Conservation (phyloP, 2,113 vertebrate species). For the Seriola rivoliana region DNA sequence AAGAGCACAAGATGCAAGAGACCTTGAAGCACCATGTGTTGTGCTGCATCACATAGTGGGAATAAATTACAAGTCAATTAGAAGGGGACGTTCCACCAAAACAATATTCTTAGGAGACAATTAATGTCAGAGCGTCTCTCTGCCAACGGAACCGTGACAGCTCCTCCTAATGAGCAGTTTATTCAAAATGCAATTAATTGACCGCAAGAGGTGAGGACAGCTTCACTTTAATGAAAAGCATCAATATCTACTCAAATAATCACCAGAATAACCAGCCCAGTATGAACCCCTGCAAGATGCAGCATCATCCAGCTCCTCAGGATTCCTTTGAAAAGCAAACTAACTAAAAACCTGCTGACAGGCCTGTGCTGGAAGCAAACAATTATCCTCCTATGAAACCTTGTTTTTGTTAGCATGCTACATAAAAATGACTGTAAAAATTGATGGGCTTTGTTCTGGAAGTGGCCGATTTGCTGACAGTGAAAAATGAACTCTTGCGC, state of each 20-base stretch:
- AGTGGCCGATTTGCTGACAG: constrained; percentile 60
- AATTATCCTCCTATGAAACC: constrained; percentile 32
- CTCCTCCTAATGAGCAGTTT: constrained; percentile 48
- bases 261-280: constrained; percentile 29
- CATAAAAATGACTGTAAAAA: constrained; percentile 56
- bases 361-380: constrained; percentile 36
- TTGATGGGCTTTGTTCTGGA: constrained; percentile 58
- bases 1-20: not conserved
- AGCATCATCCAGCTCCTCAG: constrained; percentile 25
- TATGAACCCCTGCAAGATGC: constrained; percentile 8
- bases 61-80: constrained; percentile 37
- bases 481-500: constrained; percentile 45
- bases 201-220: constrained; percentile 45
- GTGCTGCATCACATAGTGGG: constrained; percentile 19
- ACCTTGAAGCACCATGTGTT: not conserved
- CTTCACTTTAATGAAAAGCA: constrained; percentile 40
- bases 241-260: constrained; percentile 24
- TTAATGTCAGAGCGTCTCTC: constrained; percentile 16
- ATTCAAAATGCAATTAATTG: constrained; percentile 55
- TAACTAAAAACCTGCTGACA: constrained; percentile 37
- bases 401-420: constrained; percentile 44
- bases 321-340: not conserved
- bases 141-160: constrained; percentile 54
- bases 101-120: constrained; percentile 46
- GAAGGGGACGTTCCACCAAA: constrained; percentile 22